Evolutionary conservation across 2,797 vertebrate species (phyloP), one percentile per base, ranked within the genome.

Genomic region (Acanthurus lineatus): DNA sequence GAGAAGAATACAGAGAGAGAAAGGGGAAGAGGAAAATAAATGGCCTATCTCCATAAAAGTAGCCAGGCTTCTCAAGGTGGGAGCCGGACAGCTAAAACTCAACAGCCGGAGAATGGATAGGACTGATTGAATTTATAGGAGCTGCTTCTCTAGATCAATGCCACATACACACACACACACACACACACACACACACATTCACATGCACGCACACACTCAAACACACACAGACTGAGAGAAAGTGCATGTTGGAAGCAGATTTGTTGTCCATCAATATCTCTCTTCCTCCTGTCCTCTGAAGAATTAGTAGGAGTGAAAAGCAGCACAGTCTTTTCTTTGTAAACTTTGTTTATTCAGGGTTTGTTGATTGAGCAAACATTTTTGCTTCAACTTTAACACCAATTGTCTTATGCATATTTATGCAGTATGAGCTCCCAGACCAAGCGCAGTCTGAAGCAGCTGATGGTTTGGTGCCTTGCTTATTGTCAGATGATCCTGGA

Each of bases 91-190:
- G 79, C 87, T 86, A 86, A 89, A 88, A 90, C 90, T 89, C 89
- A 90, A 86, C 86, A 84, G 83, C 72, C 54, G 2, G 80, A 88
- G 80, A 89, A 92, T 77, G 81, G 86, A 90, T 86, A 54, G 84
- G 82, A 77, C 78, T 85, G 91, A 89, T 86, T 87, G 79, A 84
- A 91, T 92, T 93, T 88, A 89, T 89, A 80, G 88, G 76, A 81
- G 78, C 61, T 77, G 76, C 80, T 89, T 85, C 63, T 67, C 57
- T 19, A 77, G 82, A 91, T 91, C 87, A 87, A 89, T 91, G 81
- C 53, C 64, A 20, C 64, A 60, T 78, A 59, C 68, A 45, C 74
- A 51, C 48, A 40, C 56, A 57, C n/a, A 80, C 68, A 67, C 58
- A 52, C 72, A 77, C 65, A 72, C 58, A 71, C 54, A 62, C 59